A percentile compares a stretch with the other conserved stretches of the same genome.
Conservation (phyloP, 2,797 vertebrate genomes). For the Enteromius fasciolatus region DNA sequence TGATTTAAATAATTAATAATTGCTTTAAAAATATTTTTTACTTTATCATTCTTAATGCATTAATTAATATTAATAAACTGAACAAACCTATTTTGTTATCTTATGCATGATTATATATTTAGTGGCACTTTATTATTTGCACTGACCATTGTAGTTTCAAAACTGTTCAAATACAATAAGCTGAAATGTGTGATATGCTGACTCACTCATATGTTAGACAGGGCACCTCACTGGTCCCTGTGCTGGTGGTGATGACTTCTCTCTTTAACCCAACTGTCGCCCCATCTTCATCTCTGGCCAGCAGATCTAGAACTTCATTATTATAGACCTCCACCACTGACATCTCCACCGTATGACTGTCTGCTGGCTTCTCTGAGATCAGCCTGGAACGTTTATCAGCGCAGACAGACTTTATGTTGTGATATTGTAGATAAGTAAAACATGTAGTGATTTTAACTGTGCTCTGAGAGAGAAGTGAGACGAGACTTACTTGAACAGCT, state of each 20-base stretch:
- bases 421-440: background rate
- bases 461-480: background rate
- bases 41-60: background rate
- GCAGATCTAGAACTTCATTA: slow-evolving; percentile 85
- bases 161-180: background rate
- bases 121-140: background rate
- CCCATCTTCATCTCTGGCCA: slow-evolving; percentile 76
- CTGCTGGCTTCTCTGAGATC: slow-evolving; percentile 79
- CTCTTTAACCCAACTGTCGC: slow-evolving; percentile 65
- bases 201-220: slow-evolving; percentile 79
- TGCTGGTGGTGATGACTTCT: slow-evolving; percentile 78
- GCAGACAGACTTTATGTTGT: background rate
- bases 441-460: background rate
- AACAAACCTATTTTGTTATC: background rate
- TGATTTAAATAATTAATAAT: no score
- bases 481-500: slow-evolving; percentile 81
- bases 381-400: slow-evolving; percentile 70
- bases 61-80: background rate
- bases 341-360: slow-evolving; percentile 77
- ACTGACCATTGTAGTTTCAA: background rate
- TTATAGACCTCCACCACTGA: slow-evolving; percentile 88
- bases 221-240: slow-evolving; percentile 75
- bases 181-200: background rate
- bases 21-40: background rate
- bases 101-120: no score